Evolutionary conservation across 2,113 vertebrate genomes (phyloP).

Genomic region (Zosterops lateralis): DNA sequence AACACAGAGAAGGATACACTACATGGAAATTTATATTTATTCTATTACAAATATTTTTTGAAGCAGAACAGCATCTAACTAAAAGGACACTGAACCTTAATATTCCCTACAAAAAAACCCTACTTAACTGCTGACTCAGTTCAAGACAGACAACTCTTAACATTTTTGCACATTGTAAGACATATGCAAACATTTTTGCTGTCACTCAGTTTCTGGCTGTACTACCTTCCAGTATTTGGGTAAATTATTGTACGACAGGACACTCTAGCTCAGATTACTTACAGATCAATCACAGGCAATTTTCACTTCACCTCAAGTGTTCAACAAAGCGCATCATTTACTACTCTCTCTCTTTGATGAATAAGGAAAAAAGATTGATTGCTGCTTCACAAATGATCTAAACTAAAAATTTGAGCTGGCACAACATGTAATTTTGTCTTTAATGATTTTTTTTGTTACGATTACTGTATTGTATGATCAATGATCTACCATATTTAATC

Average conservation of each 20-base stretch:
- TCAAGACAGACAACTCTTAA: not conserved
- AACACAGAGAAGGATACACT: not conserved
- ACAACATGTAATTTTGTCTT: not conserved
- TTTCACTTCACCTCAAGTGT: not conserved
- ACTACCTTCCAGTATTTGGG: not conserved
- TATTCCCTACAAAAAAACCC: not conserved
- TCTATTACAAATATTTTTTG: not conserved
- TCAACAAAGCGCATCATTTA: not conserved
- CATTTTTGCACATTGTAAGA: not conserved
- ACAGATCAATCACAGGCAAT: not conserved
- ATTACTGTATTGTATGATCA: not conserved
- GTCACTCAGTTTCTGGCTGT: not conserved
- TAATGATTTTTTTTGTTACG: not conserved
- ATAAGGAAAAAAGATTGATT: not conserved
- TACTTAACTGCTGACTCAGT: not conserved
- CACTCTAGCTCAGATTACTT: not conserved
- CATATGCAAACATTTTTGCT: not conserved
- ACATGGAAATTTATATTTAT: not conserved
- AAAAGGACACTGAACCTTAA: not conserved
- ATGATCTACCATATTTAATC: not conserved
- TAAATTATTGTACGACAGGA: not conserved
- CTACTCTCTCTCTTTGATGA: not conserved
- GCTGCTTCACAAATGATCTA: not conserved
- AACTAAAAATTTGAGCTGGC: not conserved
- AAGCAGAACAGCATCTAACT: not conserved